Base-by-base conservation (phyloP, 2,888 invertebrate species). In the Abscondita cerata region DNA sequence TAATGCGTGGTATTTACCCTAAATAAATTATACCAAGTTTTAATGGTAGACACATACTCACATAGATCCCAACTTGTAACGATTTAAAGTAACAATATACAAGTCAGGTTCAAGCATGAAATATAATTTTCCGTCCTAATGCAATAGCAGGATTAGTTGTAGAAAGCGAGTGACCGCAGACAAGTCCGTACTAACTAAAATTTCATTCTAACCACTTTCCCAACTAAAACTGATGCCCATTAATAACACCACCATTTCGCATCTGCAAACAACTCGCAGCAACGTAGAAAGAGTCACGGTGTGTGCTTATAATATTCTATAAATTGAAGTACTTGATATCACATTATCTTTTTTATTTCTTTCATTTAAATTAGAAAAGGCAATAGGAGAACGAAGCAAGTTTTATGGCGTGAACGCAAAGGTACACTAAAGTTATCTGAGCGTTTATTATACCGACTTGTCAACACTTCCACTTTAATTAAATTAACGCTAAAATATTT, bases 401-500 rank as follows among this genome's bases (percentile, higher is more conserved):
- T 48, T 54, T 59, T 40, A 48, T 48, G 13, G 53, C 31, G 47
- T 48, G 59, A 53, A 59, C 53, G 48, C 59, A 62, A 62, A 58
- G 58, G 51, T 62, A 57, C 50, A 20, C 48, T 50, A 40, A 52
- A 62, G 50, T 53, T 62, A 57, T 58, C 40, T 58, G 54, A 62
- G 58, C 59, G 51, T 59, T 59, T 58, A 62, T 59, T 59, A 62
- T 52, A 48, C 41, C 57, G 58, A 62, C 54, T 62, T 58, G 62
- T 62, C 54, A 58, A 53, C 58, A 46, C 62, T 60, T 66, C 62
- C 52, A 61, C 65, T 67, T 66, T 66, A 67, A 67, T 66, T 67
- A 66, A 67, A 67, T 67, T 67, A 65, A 56, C 60, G 63, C 65
- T n/a, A n/a, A n/a, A n/a, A n/a, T n/a, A n/a, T n/a, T 64, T 65